Evolutionary conservation across 2,888 invertebrate species (phyloP).

Genomic region (Antitype chi): DNA sequence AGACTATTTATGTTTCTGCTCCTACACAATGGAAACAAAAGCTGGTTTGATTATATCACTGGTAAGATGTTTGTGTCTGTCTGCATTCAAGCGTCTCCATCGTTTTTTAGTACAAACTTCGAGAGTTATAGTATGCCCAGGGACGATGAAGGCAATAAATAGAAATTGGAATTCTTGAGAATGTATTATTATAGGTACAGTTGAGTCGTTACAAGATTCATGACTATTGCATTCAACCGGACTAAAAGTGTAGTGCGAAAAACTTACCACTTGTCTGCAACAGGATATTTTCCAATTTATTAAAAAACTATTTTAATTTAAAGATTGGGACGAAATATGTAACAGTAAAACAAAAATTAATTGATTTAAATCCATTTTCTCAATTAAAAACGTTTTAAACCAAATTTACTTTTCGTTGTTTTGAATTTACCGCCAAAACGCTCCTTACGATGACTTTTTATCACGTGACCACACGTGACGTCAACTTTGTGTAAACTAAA

Average conservation of each 20-base stretch:
- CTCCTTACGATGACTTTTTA: no score
- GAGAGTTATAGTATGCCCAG: background rate
- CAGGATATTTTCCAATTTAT: no score
- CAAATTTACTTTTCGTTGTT: no score
- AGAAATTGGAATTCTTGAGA: background rate
- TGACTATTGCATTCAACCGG: background rate
- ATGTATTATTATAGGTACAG: background rate
- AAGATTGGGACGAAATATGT: no score
- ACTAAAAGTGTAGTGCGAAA: background rate
- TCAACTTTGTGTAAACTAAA: no score
- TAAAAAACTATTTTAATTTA: no score
- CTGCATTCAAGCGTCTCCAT: constrained; percentile 35
- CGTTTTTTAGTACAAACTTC: constrained; percentile 33
- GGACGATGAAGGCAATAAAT: background rate
- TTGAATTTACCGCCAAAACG: no score
- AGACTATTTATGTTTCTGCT: constrained; percentile 30
- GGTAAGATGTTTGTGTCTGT: constrained; percentile 49
- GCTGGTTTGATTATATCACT: constrained; percentile 40
- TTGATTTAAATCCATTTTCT: no score
- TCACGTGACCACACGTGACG: no score
- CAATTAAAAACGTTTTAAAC: no score
- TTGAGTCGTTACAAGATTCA: background rate
- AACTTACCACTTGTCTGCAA: background rate
- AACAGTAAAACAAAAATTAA: no score
- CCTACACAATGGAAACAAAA: constrained; percentile 43